A percentile compares a stretch with the other conserved stretches of the same genome.
Evolutionary conservation across 2,888 invertebrate genomes (phyloP).

Genomic region (Tenthredo mesomela): DNA sequence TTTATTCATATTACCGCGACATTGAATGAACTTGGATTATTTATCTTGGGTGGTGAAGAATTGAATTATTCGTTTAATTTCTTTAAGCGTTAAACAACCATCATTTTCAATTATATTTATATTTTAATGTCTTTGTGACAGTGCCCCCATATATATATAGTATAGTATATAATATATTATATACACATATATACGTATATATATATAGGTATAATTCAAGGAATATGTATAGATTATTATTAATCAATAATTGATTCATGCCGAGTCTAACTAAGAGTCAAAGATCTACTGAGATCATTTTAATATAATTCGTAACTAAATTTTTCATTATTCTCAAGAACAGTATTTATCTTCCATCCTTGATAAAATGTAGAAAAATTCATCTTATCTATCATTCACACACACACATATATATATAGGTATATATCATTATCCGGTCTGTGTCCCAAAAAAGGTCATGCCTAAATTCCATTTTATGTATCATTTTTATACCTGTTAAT

Average conservation of each 20-base stretch:
- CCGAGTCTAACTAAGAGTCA: slow-evolving; percentile 44
- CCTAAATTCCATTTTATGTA: slow-evolving; percentile 37
- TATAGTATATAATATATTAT: not conserved
- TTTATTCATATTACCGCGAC: slow-evolving; percentile 10
- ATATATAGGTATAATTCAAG: not conserved
- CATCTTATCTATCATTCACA: slow-evolving; percentile 28
- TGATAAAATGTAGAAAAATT: slow-evolving; percentile 44
- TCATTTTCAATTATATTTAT: slow-evolving; percentile 20
- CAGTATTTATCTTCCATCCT: slow-evolving; percentile 6
- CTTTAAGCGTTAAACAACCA: slow-evolving; percentile 27
- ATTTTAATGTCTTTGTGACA: slow-evolving; percentile 33
- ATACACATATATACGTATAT: not conserved
- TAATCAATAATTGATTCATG: slow-evolving; percentile 43
- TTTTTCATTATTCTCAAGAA: slow-evolving; percentile 42
- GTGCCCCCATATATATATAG: not conserved
- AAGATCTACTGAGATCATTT: slow-evolving; percentile 51
- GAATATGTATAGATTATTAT: slow-evolving; percentile 26
- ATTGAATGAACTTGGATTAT: slow-evolving; percentile 40
- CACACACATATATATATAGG: too few species aligned
- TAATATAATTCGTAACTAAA: slow-evolving; percentile 50
- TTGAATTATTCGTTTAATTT: slow-evolving; percentile 11
- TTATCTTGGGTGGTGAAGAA: slow-evolving; percentile 9
- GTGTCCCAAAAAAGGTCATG: slow-evolving; percentile 31
- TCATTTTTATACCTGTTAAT: not conserved
- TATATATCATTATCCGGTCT: slow-evolving; percentile 9